Percentiles rank a stretch among this genome's conserved stretches.
Evolutionary conservation across 1,140 invertebrate species (phyloP).

Genomic region (Microvelia longipes): DNA sequence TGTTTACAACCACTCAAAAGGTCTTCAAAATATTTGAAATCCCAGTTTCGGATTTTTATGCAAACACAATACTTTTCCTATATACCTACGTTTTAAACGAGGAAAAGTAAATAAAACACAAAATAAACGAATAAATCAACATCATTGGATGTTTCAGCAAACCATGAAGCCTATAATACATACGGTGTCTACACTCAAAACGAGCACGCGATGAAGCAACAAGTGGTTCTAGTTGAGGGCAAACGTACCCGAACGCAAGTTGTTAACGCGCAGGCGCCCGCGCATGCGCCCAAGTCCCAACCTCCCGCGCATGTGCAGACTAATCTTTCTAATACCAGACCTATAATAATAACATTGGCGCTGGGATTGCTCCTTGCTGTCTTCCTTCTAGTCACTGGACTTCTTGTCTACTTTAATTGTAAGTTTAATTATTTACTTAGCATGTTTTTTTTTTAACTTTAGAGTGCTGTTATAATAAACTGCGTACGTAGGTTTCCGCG

Average conservation of each 20-base stretch:
- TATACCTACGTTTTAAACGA: too few relatives aligned
- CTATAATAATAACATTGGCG: background rate
- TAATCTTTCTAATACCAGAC: background rate
- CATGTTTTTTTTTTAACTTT: too few relatives aligned
- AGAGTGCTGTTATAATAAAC: too few relatives aligned
- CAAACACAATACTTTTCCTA: too few relatives aligned
- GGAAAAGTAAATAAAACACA: too few relatives aligned
- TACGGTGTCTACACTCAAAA: background rate
- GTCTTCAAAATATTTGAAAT: too few relatives aligned
- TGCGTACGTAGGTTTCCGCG: too few relatives aligned
- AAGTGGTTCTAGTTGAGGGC: background rate
- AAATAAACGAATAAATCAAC: too few relatives aligned
- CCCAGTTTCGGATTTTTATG: too few relatives aligned
- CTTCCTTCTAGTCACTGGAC: background rate
- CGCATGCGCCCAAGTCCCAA: background rate
- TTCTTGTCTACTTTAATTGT: background rate
- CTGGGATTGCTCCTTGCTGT: background rate
- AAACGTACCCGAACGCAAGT: background rate
- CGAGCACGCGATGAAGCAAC: background rate
- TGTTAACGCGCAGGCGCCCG: background rate
- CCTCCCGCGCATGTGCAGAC: background rate
- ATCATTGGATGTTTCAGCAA: background rate
- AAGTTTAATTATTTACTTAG: too few relatives aligned
- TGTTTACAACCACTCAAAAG: too few relatives aligned
- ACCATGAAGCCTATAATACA: background rate